Evolutionary conservation across 2,888 invertebrate genomes (phyloP).

Genomic region (Saturnia pavonia): DNA sequence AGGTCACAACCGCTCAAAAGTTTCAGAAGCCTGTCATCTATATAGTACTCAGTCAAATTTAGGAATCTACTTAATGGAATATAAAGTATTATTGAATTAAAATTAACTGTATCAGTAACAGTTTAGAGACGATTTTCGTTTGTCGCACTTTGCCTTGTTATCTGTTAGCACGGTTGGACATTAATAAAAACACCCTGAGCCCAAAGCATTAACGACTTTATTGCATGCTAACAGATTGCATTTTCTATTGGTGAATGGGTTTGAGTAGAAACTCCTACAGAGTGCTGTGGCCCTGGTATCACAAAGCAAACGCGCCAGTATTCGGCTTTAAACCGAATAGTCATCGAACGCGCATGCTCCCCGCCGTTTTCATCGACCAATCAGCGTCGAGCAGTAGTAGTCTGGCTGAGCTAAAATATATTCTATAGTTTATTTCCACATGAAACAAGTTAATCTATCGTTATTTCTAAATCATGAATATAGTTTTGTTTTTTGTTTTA

Average conservation of each 20-base stretch:
- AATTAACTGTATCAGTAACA: conserved; percentile 26
- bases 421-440: conserved; percentile 37
- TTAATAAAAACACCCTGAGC: conserved; percentile 38
- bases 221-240: conserved; percentile 29
- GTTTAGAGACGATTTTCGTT: conserved; percentile 47
- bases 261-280: conserved; percentile 67
- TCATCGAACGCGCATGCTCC: conserved; percentile 76
- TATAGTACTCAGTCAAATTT: conserved; percentile 60
- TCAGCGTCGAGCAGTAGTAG: conserved; percentile 60
- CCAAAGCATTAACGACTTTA: conserved; percentile 40
- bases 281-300: conserved; percentile 78
- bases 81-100: conserved; percentile 32
- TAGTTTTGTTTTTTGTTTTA: conserved; percentile 8
- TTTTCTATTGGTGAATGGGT: conserved; percentile 30
- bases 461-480: conserved; percentile 22
- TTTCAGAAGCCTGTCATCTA: conserved; percentile 52
- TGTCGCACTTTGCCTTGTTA: conserved; percentile 51
- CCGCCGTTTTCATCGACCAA: conserved; percentile 69
- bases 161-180: conserved; percentile 64
- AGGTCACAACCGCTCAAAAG: conserved; percentile 45
- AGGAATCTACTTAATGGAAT: conserved; percentile 66
- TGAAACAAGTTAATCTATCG: conserved; percentile 31
- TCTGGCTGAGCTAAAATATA: conserved; percentile 50
- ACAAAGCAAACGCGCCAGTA: conserved; percentile 79
- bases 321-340: conserved; percentile 71